Evolutionary conservation across 2,888 invertebrate genomes (phyloP).

Genomic region (Cryptocephalus primarius): DNA sequence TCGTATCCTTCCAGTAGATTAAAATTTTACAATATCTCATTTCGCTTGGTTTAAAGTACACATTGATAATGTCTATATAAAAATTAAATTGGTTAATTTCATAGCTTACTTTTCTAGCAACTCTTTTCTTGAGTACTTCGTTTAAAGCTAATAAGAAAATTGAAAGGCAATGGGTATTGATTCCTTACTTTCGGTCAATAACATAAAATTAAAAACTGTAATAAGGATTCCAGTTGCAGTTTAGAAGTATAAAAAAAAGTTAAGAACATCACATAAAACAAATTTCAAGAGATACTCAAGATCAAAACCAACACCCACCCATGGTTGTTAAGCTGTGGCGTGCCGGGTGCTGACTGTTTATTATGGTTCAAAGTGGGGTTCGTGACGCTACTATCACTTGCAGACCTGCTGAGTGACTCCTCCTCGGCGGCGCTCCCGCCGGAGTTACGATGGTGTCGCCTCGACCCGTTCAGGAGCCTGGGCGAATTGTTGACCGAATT

Average conservation of each 20-base stretch:
- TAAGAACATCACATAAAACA: background rate
- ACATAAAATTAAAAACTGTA: too few relatives aligned
- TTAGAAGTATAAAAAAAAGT: too few relatives aligned
- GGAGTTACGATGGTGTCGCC: slow-evolving; percentile 40
- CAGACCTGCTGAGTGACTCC: slow-evolving; percentile 80
- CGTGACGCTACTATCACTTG: slow-evolving; percentile 81
- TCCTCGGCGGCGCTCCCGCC: slow-evolving; percentile 67
- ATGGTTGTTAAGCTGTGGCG: slow-evolving; percentile 52
- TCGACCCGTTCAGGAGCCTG: slow-evolving; percentile 31
- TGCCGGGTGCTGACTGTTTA: slow-evolving; percentile 51
- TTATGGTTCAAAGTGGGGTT: slow-evolving; percentile 47
- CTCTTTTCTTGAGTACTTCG: too few relatives aligned
- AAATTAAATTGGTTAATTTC: background rate
- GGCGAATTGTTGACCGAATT: slow-evolving; percentile 35
- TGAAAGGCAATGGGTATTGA: too few relatives aligned
- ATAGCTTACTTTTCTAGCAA: background rate
- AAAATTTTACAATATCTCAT: too few relatives aligned
- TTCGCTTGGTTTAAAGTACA: too few relatives aligned
- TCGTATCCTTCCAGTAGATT: too few relatives aligned
- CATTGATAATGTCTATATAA: too few relatives aligned
- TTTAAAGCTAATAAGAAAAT: too few relatives aligned
- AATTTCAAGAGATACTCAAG: slow-evolving; percentile 6
- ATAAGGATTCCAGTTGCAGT: too few relatives aligned
- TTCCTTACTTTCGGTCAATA: too few relatives aligned
- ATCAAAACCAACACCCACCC: slow-evolving; percentile 38